phyloP scores from a whole-genome alignment of 2,113 vertebrate genomes.

The Uropsilus gracilis region DNA sequence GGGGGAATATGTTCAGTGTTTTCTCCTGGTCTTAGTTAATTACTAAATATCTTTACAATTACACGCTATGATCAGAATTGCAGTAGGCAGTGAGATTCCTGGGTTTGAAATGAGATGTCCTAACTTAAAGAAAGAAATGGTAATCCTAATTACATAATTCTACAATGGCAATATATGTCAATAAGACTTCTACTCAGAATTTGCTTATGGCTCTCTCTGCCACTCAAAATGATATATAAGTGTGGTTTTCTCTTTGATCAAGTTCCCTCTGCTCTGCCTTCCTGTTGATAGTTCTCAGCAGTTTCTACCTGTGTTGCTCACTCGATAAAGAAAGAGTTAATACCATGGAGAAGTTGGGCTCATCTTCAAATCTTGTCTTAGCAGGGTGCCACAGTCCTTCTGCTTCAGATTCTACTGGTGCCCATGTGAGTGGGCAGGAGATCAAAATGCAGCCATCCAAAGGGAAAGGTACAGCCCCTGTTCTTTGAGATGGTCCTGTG shows the following conservation, averaged over 20 bases:
- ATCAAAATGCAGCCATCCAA: slow-evolving; percentile 77
- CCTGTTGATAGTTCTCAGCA: slow-evolving; percentile 12
- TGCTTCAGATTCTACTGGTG: slow-evolving; percentile 76
- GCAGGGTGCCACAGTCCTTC: slow-evolving; percentile 57
- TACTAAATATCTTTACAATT: background rate
- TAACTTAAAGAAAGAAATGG: background rate
- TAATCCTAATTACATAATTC: background rate
- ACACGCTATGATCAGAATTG: background rate
- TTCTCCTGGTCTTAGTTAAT: background rate
- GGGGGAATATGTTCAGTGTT: background rate
- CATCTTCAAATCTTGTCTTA: slow-evolving; percentile 63
- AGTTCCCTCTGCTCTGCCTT: background rate
- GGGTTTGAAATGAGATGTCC: background rate
- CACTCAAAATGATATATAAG: background rate
- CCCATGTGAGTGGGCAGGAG: slow-evolving; percentile 71
- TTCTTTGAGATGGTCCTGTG: slow-evolving; percentile 75
- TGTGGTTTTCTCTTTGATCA: background rate
- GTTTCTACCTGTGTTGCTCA: background rate
- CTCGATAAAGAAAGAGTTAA: slow-evolving; percentile 62
- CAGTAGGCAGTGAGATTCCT: background rate
- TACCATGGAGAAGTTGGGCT: slow-evolving; percentile 67
- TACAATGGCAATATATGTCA: background rate
- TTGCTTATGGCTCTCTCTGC: background rate
- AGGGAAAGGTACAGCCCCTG: slow-evolving; percentile 11
- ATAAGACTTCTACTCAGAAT: background rate